These are phyloP conservation scores for Eupithecia dodoneata DNA, from an alignment of 2,888 invertebrate species.

Conservation along the genomic window DNA sequence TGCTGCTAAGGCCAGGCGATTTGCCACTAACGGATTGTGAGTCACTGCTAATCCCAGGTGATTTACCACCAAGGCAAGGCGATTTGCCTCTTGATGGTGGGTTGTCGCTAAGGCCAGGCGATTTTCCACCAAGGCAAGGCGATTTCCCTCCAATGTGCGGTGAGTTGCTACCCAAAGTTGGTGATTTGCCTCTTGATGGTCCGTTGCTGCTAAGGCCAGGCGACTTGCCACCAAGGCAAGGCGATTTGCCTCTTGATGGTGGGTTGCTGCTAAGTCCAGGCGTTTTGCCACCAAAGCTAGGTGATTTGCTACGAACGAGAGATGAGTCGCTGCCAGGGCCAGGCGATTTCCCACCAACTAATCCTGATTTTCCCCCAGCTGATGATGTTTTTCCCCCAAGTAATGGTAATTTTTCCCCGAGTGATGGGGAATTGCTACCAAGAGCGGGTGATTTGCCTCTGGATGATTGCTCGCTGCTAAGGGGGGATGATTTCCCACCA, in stretches of 20 bases:
- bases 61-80: background rate
- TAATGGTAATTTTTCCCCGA: background rate
- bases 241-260: background rate
- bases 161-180: background rate
- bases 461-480: background rate
- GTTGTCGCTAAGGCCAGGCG: background rate
- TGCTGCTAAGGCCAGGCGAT: constrained; percentile 8
- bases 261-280: background rate
- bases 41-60: background rate
- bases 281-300: constrained; percentile 9
- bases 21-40: background rate
- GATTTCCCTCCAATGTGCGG: background rate
- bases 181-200: constrained; percentile 18
- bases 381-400: background rate
- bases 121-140: constrained; percentile 10
- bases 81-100: no score
- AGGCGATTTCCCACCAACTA: background rate
- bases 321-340: background rate
- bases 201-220: background rate
- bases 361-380: no score
- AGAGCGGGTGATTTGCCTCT: constrained; percentile 19
- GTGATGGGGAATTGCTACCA: constrained; percentile 2
- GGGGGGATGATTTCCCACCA: background rate
- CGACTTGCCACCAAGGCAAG: constrained; percentile 7
- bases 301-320: background rate